Conservation (phyloP, 2,888 invertebrate species). For the Meandrusa payeni region DNA sequence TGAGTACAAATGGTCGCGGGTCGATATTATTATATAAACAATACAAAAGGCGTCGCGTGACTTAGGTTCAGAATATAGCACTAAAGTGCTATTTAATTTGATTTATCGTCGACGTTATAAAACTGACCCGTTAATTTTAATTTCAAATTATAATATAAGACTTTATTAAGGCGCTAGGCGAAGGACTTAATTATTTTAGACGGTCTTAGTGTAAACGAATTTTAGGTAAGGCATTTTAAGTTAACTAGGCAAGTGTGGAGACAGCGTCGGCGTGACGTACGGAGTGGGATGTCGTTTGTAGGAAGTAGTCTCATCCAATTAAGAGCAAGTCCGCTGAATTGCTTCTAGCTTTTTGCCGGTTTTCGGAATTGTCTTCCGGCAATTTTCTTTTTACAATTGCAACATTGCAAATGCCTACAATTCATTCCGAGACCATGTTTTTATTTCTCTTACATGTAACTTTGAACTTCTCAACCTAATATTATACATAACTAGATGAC, state of each 20-base stretch:
- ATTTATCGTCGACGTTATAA: constrained; percentile 43
- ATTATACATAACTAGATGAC: no score
- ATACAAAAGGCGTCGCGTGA: constrained; percentile 46
- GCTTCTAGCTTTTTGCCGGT: constrained; percentile 69
- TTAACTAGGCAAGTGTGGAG: constrained; percentile 42
- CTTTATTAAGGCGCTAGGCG: constrained; percentile 13
- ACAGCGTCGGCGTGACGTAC: constrained; percentile 26
- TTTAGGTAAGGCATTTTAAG: constrained; percentile 36
- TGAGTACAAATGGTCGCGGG: no score
- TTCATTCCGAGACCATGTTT: no score
- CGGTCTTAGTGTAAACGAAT: constrained; percentile 21
- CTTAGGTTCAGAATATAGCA: constrained; percentile 41
- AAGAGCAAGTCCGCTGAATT: constrained; percentile 72
- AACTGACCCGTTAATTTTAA: constrained; percentile 38
- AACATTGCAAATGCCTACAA: constrained; percentile 40
- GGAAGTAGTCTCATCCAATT: constrained; percentile 78
- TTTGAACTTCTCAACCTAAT: no score
- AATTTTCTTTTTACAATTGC: constrained; percentile 52
- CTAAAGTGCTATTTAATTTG: constrained; percentile 29
- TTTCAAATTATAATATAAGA: constrained; percentile 21
- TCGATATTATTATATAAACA: not conserved
- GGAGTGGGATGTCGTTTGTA: constrained; percentile 61
- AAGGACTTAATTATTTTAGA: constrained; percentile 21
- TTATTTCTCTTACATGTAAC: no score
- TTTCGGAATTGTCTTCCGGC: constrained; percentile 68